Conservation (phyloP, 1,140 invertebrate genomes). For the Aporrectodea caliginosa region DNA sequence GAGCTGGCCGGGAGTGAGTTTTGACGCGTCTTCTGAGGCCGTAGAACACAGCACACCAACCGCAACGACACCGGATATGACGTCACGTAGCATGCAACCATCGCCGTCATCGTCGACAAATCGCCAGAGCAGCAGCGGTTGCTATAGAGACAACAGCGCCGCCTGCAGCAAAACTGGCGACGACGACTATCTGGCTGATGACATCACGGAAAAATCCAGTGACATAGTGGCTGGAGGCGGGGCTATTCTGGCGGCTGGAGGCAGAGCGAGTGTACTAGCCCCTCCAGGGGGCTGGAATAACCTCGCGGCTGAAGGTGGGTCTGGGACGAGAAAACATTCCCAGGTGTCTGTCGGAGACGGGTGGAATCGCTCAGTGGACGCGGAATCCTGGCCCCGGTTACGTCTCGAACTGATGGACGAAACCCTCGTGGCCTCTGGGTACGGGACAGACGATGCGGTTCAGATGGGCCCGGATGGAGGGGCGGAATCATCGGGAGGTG, state of each 20-base stretch:
- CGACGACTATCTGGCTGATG: background rate
- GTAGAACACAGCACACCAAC: slow-evolving; percentile 6
- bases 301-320: too few species aligned
- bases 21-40: slow-evolving; percentile 19
- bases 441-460: background rate
- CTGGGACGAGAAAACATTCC: too few species aligned
- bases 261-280: background rate
- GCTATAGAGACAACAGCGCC: slow-evolving; percentile 1
- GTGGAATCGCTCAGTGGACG: background rate
- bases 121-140: background rate
- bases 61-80: background rate
- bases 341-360: too few species aligned
- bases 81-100: background rate
- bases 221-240: background rate
- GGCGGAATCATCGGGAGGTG: too few species aligned
- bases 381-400: background rate
- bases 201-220: background rate
- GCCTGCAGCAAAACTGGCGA: background rate
- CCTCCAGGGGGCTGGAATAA: too few species aligned
- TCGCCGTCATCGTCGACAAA: background rate
- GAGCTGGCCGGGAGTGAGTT: slow-evolving; percentile 19
- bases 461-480: background rate
- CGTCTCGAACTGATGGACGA: background rate
- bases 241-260: too few species aligned
- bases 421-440: background rate